Evolutionary conservation across 2,797 vertebrate species (phyloP), one percentile per base, ranked within the genome.

Genomic region (Takifugu rubripes): DNA sequence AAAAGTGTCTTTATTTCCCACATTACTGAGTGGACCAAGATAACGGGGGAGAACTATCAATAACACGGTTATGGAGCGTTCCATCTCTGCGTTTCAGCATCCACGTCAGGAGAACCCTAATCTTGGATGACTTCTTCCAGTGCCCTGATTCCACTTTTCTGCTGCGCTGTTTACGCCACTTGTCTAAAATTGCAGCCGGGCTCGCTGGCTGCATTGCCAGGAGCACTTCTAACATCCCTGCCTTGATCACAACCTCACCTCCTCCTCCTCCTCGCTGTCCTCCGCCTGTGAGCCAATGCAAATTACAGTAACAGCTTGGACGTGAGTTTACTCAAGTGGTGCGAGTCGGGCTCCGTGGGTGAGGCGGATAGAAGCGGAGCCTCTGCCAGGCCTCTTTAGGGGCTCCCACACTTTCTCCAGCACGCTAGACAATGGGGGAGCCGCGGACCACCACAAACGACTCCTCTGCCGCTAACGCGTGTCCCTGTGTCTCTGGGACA

Each of bases 271-370:
- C 76, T 79, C 79, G 68, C 64, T 79, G 70, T 73, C 44, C 42
- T 79, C 75, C 81, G 78, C 81, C 81, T 75, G 81, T 70, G 82
- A 87, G 87, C 87, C 87, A 87, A 88, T 87, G 86, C 82, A 88
- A 89, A 90, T 90, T 87, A 89, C 87, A 85, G 88, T 86, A 89
- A 89, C 88, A 89, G 84, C 88, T 88, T 88, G 88, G 86, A 88
- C 83, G 87, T 85, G 83, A 79, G 79, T 72, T 81, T 77, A 84
- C 85, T 89, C 83, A 86, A 88, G 84, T 78, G 84, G 84, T 84
- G 81, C 26, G 81, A 85, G 83, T 77, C 84, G 86, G 82, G 65
- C 76, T 87, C 79, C 67, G 65, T 78, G 71, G 21, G 85, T 43
- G 68, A 87, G 84, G 81, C 83, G 86, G 87, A 90, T 84, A 85